A percentile compares a stretch with the other conserved stretches of the same genome.
These are phyloP conservation scores for Macrosiphum euphorbiae DNA, from an alignment of 2,888 invertebrate genomes.

Conservation along the genomic window DNA sequence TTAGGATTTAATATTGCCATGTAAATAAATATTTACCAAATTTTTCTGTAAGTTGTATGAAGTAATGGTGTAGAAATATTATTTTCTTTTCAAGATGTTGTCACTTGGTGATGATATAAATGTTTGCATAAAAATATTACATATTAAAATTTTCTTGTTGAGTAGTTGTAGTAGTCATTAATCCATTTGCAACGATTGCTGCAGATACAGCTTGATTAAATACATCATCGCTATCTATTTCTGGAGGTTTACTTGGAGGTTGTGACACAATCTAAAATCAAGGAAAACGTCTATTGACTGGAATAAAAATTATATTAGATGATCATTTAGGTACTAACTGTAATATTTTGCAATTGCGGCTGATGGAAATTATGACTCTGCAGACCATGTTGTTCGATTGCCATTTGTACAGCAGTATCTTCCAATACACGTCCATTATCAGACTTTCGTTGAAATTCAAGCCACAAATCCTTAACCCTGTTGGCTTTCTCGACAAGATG, in stretches of 20 bases:
- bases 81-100: neutral
- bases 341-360: conserved; percentile 33
- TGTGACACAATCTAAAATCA: conserved; percentile 16
- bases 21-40: neutral
- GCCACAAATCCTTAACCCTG: conserved; percentile 60
- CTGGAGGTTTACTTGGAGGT: conserved; percentile 35
- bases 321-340: neutral
- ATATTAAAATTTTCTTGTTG: conserved; percentile 40
- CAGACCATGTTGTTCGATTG: conserved; percentile 57
- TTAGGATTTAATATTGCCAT: neutral
- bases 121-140: conserved; percentile 31
- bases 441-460: conserved; percentile 49
- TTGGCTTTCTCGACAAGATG: conserved; percentile 55
- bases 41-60: neutral
- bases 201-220: conserved; percentile 58
- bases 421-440: conserved; percentile 51
- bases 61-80: neutral
- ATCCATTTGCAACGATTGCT: conserved; percentile 51
- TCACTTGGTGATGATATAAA: conserved; percentile 27
- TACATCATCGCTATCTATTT: conserved; percentile 48
- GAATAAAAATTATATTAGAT: neutral
- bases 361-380: conserved; percentile 60
- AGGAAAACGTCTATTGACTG: neutral
- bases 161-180: conserved; percentile 43
- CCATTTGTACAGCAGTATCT: conserved; percentile 61